These are phyloP conservation scores for Epinephelus moara DNA, from an alignment of 2,113 vertebrate genomes.

Conservation along the genomic window DNA sequence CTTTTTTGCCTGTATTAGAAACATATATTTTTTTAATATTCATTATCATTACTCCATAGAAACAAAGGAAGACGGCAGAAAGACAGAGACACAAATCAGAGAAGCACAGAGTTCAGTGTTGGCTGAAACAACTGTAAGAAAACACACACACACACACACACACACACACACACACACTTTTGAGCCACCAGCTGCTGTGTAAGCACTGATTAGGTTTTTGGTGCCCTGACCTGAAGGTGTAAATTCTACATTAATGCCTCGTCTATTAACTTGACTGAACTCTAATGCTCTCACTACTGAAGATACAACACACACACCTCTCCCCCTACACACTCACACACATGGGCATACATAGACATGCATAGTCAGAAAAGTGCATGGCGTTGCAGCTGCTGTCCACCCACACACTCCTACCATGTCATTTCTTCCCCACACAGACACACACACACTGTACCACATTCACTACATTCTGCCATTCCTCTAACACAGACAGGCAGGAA, in stretches of 20 bases:
- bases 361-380: conserved; percentile 45
- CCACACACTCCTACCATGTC: conserved; percentile 61
- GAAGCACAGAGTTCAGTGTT: not conserved
- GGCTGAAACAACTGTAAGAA: not conserved
- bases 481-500: conserved; percentile 71
- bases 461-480: conserved; percentile 63
- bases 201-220: conserved; percentile 48
- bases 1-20: conserved; percentile 7
- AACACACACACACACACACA: conserved; percentile 9
- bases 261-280: conserved; percentile 71
- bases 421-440: conserved; percentile 32
- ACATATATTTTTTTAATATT: not conserved
- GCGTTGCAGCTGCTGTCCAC: conserved; percentile 72
- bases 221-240: conserved; percentile 79
- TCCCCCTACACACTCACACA: conserved; percentile 11
- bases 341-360: conserved; percentile 18
- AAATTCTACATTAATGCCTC: conserved; percentile 82
- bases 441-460: conserved; percentile 54
- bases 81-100: not conserved
- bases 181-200: conserved; percentile 51
- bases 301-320: conserved; percentile 16
- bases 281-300: conserved; percentile 59
- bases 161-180: conserved; percentile 22
- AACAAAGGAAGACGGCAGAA: conserved; percentile 5
- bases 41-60: not conserved